These are phyloP conservation scores for Steatocranus sp. DNA, from an alignment of 2,797 vertebrate species.

Conservation along the genomic window DNA sequence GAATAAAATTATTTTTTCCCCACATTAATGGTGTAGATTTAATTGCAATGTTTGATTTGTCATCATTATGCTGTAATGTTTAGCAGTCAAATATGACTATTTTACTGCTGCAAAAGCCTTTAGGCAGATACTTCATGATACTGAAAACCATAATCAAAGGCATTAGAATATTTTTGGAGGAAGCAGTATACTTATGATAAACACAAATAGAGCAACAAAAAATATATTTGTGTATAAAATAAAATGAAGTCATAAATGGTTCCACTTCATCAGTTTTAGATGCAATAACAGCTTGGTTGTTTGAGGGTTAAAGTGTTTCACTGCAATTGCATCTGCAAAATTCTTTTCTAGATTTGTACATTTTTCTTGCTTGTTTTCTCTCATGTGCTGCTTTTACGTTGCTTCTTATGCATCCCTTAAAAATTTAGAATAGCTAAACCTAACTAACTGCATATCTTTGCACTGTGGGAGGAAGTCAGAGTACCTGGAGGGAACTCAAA, in stretches of 20 bases:
- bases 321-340: not conserved
- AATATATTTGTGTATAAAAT: not conserved
- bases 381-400: rapidly evolving
- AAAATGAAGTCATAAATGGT: not conserved
- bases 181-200: not conserved
- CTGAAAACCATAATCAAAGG: not conserved
- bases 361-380: not conserved
- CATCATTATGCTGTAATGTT: not conserved
- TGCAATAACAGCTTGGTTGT: not conserved
- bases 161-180: not conserved
- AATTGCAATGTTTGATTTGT: not conserved
- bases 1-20: not conserved
- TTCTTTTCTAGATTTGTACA: not conserved
- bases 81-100: not conserved
- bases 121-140: not conserved
- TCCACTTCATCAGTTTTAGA: not conserved
- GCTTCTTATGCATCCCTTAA: not conserved
- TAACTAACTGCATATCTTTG: not conserved
- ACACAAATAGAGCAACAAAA: not conserved
- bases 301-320: not conserved
- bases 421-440: not conserved
- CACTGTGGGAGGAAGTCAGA: not conserved
- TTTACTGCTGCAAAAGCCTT: not conserved
- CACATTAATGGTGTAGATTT: not conserved
- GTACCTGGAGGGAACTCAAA: not conserved